These are phyloP conservation scores for Nannoperca australis DNA, from an alignment of 2,797 vertebrate species.

Conservation along the genomic window DNA sequence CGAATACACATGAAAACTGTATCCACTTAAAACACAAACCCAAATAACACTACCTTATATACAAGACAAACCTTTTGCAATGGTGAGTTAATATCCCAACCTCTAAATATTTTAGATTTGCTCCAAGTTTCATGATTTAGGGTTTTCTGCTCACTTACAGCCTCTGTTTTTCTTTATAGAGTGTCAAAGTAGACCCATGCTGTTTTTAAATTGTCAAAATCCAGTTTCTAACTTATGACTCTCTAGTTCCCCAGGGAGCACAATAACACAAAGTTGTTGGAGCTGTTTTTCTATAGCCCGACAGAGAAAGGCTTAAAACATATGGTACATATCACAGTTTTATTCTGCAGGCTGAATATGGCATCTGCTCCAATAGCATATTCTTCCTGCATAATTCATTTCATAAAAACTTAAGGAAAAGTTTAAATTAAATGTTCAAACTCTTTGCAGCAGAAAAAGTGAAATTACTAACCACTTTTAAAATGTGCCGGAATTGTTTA, in stretches of 20 bases:
- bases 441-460: neutral
- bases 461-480: neutral
- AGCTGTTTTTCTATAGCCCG: neutral
- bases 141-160: neutral
- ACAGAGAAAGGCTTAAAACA: neutral
- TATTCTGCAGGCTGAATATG: conserved; percentile 21
- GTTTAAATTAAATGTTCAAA: conserved; percentile 11
- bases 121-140: neutral
- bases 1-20: conserved; percentile 1
- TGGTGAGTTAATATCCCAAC: neutral
- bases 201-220: neutral
- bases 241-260: neutral
- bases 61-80: neutral
- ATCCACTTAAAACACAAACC: neutral
- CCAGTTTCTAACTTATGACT: neutral
- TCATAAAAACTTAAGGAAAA: neutral
- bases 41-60: neutral
- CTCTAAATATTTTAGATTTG: neutral
- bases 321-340: neutral
- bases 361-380: conserved; percentile 2
- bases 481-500: neutral
- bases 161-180: neutral
- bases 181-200: neutral
- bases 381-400: conserved; percentile 19
- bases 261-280: neutral